Evolutionary conservation across 2,797 vertebrate species (phyloP).

Genomic region (Zalophus californianus): DNA sequence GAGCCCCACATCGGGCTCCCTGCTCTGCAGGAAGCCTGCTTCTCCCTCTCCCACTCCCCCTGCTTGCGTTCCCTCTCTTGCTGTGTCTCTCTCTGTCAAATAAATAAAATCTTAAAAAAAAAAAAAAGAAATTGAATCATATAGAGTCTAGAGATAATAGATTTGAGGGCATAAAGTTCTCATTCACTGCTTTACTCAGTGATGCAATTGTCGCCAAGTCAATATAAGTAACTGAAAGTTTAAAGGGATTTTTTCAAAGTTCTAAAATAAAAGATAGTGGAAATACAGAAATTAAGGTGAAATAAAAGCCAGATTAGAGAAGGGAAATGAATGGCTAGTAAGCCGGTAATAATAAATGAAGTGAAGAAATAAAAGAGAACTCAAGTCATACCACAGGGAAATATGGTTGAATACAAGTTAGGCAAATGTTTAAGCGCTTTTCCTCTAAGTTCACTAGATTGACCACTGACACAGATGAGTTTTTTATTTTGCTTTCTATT

Average conservation of each 20-base stretch:
- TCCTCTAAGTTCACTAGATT: background rate
- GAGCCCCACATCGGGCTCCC: too few species aligned
- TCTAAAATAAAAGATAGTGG: background rate
- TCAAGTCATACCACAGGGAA: background rate
- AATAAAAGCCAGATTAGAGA: background rate
- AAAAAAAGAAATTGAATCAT: background rate
- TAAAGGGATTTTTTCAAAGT: background rate
- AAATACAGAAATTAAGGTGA: background rate
- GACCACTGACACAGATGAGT: background rate
- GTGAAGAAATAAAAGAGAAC: background rate
- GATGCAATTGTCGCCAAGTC: background rate
- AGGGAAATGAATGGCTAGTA: background rate
- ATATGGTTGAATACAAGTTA: background rate
- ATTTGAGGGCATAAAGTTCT: background rate
- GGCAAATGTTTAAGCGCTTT: background rate
- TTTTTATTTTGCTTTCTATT: background rate
- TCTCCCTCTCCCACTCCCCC: too few species aligned
- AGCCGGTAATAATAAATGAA: background rate
- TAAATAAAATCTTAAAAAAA: too few species aligned
- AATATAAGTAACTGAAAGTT: background rate
- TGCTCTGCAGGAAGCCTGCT: too few species aligned
- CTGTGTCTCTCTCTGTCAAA: too few species aligned
- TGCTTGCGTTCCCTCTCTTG: too few species aligned
- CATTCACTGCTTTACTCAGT: background rate
- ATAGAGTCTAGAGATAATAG: background rate